phyloP scores from a whole-genome alignment of 1,140 invertebrate species.

The Apis florea region DNA sequence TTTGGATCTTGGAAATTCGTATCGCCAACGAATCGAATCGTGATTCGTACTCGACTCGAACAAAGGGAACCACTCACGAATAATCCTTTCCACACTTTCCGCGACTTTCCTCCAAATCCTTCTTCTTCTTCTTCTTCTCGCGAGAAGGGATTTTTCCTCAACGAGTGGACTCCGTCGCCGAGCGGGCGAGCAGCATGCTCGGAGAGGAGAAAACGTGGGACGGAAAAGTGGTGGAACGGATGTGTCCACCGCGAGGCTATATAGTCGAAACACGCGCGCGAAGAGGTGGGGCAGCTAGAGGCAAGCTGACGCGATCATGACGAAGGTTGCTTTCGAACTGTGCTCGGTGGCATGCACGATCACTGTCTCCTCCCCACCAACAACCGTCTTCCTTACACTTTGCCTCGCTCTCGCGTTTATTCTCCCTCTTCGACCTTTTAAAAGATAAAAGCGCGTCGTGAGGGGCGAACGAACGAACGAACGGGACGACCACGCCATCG shows the following conservation, averaged over 20 bases:
- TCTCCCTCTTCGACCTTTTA: conserved; percentile 66
- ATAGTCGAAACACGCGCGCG: conserved; percentile 61
- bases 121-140: too few species aligned
- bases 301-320: conserved; percentile 78
- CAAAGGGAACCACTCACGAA: too few species aligned
- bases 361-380: conserved; percentile 72
- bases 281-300: conserved; percentile 64
- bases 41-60: neutral
- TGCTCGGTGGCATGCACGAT: conserved; percentile 72
- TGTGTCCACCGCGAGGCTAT: conserved; percentile 39
- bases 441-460: conserved; percentile 69
- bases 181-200: neutral
- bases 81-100: too few species aligned
- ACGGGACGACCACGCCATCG: too few species aligned
- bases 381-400: conserved; percentile 45
- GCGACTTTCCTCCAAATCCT: too few species aligned
- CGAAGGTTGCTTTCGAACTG: conserved; percentile 80
- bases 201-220: neutral
- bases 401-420: conserved; percentile 42
- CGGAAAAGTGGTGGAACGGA: conserved; percentile 3
- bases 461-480: too few species aligned
- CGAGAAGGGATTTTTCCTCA: neutral
- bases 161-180: too few species aligned
- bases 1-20: neutral
- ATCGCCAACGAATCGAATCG: too few species aligned